Conservation (phyloP, 2,113 vertebrate genomes). For the Vombatus ursinus region DNA sequence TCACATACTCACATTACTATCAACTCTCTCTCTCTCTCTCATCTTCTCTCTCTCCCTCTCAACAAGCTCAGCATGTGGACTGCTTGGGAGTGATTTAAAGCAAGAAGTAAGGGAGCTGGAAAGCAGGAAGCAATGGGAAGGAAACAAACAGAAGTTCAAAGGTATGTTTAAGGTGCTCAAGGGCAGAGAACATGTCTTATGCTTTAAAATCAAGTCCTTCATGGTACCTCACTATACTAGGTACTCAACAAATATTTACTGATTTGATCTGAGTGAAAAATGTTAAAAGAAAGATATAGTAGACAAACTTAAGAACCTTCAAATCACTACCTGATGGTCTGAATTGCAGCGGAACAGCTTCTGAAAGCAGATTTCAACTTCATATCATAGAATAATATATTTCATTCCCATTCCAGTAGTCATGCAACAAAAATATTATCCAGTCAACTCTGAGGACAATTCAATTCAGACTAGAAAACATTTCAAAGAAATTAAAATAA, state of each 20-base stretch:
- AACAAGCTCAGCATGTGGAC: neutral
- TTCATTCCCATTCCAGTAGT: neutral
- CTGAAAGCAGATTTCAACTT: neutral
- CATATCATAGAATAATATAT: too few relatives aligned
- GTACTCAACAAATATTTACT: neutral
- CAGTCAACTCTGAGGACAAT: neutral
- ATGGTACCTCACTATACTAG: neutral
- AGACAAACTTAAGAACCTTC: neutral
- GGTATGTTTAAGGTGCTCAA: neutral
- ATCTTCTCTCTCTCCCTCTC: neutral
- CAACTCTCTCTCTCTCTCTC: neutral
- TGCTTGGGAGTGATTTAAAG: neutral
- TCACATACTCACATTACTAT: neutral
- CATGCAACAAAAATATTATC: neutral
- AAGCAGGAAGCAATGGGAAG: neutral
- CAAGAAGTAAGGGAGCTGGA: neutral
- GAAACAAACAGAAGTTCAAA: neutral
- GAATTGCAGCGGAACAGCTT: neutral
- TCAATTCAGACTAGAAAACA: constrained; percentile 18
- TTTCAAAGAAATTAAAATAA: constrained; percentile 34
- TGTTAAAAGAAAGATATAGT: neutral
- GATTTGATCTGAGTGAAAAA: neutral
- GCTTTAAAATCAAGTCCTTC: neutral
- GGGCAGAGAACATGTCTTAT: neutral
- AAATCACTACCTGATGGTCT: neutral